phyloP scores from a whole-genome alignment of 2,888 invertebrate species.

The Oscheius sp. region DNA sequence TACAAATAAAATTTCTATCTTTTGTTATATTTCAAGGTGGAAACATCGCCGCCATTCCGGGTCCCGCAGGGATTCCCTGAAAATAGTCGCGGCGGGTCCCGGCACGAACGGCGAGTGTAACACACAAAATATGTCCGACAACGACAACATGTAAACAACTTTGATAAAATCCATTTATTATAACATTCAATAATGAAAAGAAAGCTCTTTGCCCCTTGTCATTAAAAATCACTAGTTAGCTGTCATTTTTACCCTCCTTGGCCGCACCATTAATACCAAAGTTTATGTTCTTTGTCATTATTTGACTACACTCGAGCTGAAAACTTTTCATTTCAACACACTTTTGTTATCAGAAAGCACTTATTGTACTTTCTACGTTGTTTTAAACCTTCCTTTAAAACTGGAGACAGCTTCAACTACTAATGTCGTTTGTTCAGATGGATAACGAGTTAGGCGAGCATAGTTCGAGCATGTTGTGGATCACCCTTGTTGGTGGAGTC shows the following conservation, averaged over 20 bases:
- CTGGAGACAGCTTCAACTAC: too few relatives aligned
- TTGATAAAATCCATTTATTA: not conserved
- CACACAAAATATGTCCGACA: too few relatives aligned
- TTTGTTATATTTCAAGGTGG: not conserved
- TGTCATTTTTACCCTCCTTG: too few relatives aligned
- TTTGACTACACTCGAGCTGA: slow-evolving; percentile 16
- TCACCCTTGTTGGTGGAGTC: slow-evolving; percentile 30
- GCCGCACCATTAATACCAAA: too few relatives aligned
- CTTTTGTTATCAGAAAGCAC: not conserved
- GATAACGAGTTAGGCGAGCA: slow-evolving; percentile 38
- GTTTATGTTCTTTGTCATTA: slow-evolving; percentile 6
- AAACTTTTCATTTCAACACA: not conserved
- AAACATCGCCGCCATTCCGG: not conserved
- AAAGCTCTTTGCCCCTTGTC: too few relatives aligned
- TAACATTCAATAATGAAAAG: too few relatives aligned
- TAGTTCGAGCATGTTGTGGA: slow-evolving; percentile 35
- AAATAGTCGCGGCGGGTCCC: not conserved
- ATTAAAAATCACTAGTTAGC: too few relatives aligned
- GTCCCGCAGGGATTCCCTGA: not conserved
- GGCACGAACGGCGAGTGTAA: slow-evolving; percentile 3
- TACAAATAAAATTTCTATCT: slow-evolving; percentile 19
- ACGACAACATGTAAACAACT: not conserved
- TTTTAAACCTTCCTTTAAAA: not conserved
- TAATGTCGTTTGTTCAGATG: slow-evolving; percentile 10
- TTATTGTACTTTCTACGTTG: not conserved